Percentiles rank a stretch among this genome's conserved stretches.
phyloP scores from a whole-genome alignment of 2,113 vertebrate genomes.

The Pantherophis guttatus region DNA sequence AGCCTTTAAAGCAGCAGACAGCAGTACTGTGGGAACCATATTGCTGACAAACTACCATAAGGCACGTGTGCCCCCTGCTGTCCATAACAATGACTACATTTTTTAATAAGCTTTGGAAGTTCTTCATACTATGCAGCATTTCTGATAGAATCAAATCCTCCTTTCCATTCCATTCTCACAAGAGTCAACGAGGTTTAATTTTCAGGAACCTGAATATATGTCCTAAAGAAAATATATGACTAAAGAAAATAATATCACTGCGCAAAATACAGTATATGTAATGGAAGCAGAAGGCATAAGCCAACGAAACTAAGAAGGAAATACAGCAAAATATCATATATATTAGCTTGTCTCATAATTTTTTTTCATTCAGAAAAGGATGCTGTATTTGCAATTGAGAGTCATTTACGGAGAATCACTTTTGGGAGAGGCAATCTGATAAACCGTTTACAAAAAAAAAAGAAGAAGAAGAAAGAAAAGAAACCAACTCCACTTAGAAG shows the following conservation, averaged over 20 bases:
- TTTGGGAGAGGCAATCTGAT: not conserved
- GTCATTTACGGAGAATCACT: not conserved
- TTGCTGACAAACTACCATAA: not conserved
- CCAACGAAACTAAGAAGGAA: not conserved
- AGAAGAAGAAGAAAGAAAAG: not conserved
- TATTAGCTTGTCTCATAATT: not conserved
- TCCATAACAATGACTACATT: not conserved
- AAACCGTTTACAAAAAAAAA: not conserved
- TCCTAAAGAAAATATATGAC: not conserved
- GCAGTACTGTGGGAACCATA: conserved; percentile 10
- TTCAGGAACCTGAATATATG: not conserved
- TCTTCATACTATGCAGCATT: not conserved
- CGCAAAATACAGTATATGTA: not conserved
- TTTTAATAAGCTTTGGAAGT: not conserved
- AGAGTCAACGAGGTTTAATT: not conserved
- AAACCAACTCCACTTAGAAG: not conserved
- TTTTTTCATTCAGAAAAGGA: not conserved
- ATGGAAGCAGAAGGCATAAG: not conserved
- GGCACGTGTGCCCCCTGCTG: conserved; percentile 64
- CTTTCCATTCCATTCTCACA: not conserved
- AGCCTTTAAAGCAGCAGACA: conserved; percentile 42
- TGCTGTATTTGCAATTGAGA: not conserved
- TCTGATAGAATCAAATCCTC: not conserved
- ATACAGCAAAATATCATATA: not conserved
- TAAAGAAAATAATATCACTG: not conserved